Evolutionary conservation across 2,797 vertebrate species (phyloP), one percentile per base, ranked within the genome.

Genomic region (Xiphorhynchus erythropygius): DNA sequence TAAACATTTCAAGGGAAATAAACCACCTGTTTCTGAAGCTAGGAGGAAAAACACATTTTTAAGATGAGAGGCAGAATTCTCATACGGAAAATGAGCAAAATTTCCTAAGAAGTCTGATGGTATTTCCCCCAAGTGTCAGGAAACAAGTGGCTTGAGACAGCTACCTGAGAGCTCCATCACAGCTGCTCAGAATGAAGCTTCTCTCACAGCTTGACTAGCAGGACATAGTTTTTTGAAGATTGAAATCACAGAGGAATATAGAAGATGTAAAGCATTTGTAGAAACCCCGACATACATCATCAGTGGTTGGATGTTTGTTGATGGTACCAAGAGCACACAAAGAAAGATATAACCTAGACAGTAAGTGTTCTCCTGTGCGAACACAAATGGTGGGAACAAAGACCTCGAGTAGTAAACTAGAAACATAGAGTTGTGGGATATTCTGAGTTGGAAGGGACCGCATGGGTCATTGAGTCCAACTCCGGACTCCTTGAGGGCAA

Each of bases 1-100:
- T 70, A 92, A 90, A 33, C 39, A 80, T 89, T 95, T 94, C 71
- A 85, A 87, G 93, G 79, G 56, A 93, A 87, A 85, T 75, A 93
- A 92, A 80, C 39, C 75, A 85, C 79, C 68, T 96, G 82, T 0
- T 91, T 97, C 47, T 60, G 60, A 90, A 94, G 73, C 81, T 57
- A 78, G 0, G 0, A 64, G 30, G 24, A n/a, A 77, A 89, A 87
- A 74, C 35, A 49, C 16, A 9, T 55, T 87, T 94, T 84, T 3
- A 23, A 81, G 57, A 75, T 30, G 18, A 62, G 41, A 89, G 16
- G 46, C 22, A 91, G 62, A 90, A 81, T 69, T 78, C 57, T 90
- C 18, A 32, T 28, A 41, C 6, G 21, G 82, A 88, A 91, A 90
- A 86, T 21, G 6, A 93, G 23, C 1, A 93, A 71, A 68, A 84